phyloP scores from a whole-genome alignment of 2,113 vertebrate species.

The Cynocephalus volans region DNA sequence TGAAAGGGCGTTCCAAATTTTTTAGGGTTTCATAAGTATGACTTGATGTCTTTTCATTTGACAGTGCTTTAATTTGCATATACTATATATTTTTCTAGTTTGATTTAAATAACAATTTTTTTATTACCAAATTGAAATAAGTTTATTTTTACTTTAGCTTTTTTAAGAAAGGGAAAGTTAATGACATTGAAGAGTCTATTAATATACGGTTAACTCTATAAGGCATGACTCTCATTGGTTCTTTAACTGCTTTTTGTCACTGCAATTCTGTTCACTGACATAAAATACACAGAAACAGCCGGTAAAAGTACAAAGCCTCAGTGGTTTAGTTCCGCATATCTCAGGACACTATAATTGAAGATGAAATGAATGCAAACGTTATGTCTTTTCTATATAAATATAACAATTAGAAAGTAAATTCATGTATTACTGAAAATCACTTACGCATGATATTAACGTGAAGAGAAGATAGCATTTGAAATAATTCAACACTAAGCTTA shows the following conservation, averaged over 20 bases:
- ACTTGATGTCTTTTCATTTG: not conserved
- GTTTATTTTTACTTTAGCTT: not conserved
- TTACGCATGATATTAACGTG: not conserved
- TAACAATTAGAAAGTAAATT: not conserved
- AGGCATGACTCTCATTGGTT: not conserved
- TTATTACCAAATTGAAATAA: not conserved
- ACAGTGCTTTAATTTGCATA: not conserved
- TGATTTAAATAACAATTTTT: conserved; percentile 42
- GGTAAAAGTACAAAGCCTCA: not conserved
- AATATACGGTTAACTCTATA: not conserved
- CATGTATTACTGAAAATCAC: conserved; percentile 21
- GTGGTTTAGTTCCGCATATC: not conserved
- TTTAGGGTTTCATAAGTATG: conserved; percentile 30
- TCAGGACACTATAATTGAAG: not conserved
- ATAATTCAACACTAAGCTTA: not conserved
- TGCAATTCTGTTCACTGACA: not conserved
- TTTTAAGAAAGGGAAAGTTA: conserved; percentile 21
- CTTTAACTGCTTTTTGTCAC: not conserved
- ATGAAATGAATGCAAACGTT: not conserved
- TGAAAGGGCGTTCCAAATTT: not conserved
- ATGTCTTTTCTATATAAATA: not conserved
- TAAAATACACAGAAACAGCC: not conserved
- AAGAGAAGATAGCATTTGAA: not conserved
- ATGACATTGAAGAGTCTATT: not conserved
- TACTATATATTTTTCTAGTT: conserved; percentile 19